Percentiles rank a stretch among this genome's conserved stretches.
Conservation (phyloP, 2,113 vertebrate genomes). For the Myiopsitta monachus region DNA sequence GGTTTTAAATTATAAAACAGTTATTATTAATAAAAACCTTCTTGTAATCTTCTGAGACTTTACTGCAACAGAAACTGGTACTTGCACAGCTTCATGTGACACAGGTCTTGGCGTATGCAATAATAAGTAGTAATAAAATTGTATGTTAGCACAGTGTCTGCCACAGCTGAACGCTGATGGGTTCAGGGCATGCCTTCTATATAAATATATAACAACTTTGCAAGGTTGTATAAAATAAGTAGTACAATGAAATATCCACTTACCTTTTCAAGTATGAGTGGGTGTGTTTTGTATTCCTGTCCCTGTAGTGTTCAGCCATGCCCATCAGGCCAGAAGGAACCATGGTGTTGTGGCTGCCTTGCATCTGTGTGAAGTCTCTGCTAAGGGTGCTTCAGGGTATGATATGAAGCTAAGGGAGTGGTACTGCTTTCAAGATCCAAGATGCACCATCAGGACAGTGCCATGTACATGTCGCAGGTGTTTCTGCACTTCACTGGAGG, state of each 20-base stretch:
- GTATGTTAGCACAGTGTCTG: not conserved
- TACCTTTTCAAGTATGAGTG: not conserved
- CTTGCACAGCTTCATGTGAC: not conserved
- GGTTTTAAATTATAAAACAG: not conserved
- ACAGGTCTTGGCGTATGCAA: not conserved
- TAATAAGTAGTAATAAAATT: not conserved
- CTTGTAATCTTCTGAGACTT: not conserved
- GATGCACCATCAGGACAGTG: not conserved
- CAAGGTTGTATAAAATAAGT: not conserved
- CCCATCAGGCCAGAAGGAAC: fast-evolving
- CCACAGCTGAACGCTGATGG: not conserved
- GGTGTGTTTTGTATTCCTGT: not conserved
- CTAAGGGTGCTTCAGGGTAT: not conserved
- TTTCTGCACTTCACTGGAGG: not conserved
- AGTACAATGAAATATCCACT: not conserved
- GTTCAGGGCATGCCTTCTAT: not conserved
- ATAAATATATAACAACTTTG: not conserved
- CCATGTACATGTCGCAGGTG: not conserved
- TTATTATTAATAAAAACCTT: not conserved
- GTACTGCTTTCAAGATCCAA: not conserved
- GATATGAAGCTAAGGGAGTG: not conserved
- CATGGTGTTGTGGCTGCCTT: not conserved
- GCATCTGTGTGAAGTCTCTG: not conserved
- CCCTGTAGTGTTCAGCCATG: fast-evolving
- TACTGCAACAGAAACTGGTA: not conserved